Conservation (phyloP, 2,113 vertebrate genomes). For the Chaenogobius annularis region DNA sequence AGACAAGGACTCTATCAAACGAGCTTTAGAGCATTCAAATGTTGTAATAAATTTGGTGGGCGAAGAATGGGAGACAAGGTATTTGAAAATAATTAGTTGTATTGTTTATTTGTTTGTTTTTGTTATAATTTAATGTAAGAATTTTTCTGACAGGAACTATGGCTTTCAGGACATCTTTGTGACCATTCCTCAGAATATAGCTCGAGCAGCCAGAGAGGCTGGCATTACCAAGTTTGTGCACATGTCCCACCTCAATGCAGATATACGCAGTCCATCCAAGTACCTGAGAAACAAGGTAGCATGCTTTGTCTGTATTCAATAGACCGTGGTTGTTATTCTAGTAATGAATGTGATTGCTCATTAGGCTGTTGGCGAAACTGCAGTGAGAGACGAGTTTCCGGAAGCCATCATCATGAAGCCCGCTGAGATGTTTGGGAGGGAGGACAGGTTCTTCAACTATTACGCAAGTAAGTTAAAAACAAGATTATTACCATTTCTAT, state of each 20-base stretch:
- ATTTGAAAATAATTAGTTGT: conserved; percentile 6
- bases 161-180: conserved; percentile 86
- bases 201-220: conserved; percentile 80
- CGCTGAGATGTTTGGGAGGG: conserved; percentile 90
- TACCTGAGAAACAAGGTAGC: conserved; percentile 91
- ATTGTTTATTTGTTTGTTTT: not conserved
- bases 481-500: not conserved
- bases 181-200: conserved; percentile 85
- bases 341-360: not conserved
- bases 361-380: conserved; percentile 89
- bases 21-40: conserved; percentile 85
- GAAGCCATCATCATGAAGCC: conserved; percentile 92
- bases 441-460: conserved; percentile 92
- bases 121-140: not conserved
- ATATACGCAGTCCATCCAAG: conserved; percentile 87
- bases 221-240: conserved; percentile 89
- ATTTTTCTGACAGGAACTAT: conserved; percentile 82
- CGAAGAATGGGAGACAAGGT: conserved; percentile 94
- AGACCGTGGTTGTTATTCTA: not conserved
- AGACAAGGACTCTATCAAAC: conserved; percentile 86
- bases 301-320: not conserved
- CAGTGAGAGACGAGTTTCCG: conserved; percentile 88
- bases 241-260: conserved; percentile 93
- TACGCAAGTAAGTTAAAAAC: conserved; percentile 81
- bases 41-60: conserved; percentile 96